Percentiles rank a stretch among this genome's conserved stretches.
These are phyloP conservation scores for Nanorana parkeri DNA, from an alignment of 2,113 vertebrate species.

Conservation along the genomic window DNA sequence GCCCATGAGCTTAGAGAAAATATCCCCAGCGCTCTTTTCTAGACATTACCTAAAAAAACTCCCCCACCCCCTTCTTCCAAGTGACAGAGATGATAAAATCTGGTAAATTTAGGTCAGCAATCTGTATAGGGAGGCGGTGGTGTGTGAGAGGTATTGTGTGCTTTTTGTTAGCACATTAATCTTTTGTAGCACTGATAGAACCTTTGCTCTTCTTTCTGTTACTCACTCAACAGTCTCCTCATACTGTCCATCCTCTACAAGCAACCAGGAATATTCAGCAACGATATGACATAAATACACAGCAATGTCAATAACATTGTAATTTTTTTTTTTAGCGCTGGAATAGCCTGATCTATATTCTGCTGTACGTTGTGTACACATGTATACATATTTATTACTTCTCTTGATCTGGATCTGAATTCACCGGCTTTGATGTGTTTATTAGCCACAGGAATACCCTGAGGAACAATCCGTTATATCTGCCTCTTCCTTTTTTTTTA, in stretches of 20 bases:
- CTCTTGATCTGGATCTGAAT: conserved; percentile 10
- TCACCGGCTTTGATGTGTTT: conserved; percentile 35
- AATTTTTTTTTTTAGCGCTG: conserved; percentile 3
- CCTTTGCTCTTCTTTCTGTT: conserved; percentile 2
- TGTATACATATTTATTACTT: conserved; percentile 52
- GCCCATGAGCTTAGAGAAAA: too few relatives aligned
- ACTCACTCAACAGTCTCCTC: not conserved
- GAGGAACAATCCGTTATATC: not conserved
- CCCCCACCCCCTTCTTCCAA: too few relatives aligned
- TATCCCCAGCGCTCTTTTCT: too few relatives aligned
- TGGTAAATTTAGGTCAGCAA: not conserved
- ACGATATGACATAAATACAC: conserved; percentile 6
- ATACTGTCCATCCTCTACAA: conserved; percentile 2
- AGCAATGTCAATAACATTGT: conserved; percentile 36
- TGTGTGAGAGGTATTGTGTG: not conserved
- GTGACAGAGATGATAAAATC: not conserved
- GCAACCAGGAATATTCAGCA: not conserved
- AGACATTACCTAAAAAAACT: too few relatives aligned
- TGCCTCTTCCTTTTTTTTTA: conserved; percentile 10
- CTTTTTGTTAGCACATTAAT: conserved; percentile 23
- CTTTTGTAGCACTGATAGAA: conserved; percentile 9
- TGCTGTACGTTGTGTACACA: conserved; percentile 13
- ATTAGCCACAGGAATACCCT: conserved; percentile 43
- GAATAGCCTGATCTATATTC: conserved; percentile 32
- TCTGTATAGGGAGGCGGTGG: not conserved